Percentiles rank a stretch among this genome's conserved stretches.
These are phyloP conservation scores for Tautogolabrus adspersus DNA, from an alignment of 2,113 vertebrate genomes.

Conservation along the genomic window DNA sequence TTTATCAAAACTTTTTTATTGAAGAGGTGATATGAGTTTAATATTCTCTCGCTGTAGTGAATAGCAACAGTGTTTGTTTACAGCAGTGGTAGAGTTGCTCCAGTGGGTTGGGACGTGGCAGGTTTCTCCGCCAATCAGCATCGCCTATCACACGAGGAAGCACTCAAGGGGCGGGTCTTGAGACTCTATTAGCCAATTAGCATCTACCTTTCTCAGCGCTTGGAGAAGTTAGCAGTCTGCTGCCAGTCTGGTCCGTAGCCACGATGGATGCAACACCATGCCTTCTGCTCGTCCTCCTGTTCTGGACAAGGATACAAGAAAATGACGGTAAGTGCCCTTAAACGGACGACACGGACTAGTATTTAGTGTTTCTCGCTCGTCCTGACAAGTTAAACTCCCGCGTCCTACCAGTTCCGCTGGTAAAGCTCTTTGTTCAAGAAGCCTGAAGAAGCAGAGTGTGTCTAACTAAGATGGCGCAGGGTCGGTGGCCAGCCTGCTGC, in stretches of 20 bases:
- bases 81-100: constrained; percentile 47
- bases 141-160: neutral
- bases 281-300: constrained; percentile 76
- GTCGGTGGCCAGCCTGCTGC: constrained; percentile 77
- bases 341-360: fast-evolving
- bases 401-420: neutral
- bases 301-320: constrained; percentile 74
- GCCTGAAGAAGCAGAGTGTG: constrained; percentile 72
- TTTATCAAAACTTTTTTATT: neutral
- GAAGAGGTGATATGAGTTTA: neutral
- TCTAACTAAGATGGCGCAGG: constrained; percentile 87
- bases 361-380: neutral
- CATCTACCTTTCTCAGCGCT: constrained; percentile 31
- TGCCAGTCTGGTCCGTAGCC: constrained; percentile 77
- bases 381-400: constrained; percentile 15
- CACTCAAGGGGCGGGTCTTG: constrained; percentile 74
- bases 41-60: constrained; percentile 12
- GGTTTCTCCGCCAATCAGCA: constrained; percentile 51
- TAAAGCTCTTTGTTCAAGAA: constrained; percentile 79
- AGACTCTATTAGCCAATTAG: constrained; percentile 68
- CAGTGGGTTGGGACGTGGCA: constrained; percentile 43
- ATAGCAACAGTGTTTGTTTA: constrained; percentile 72
- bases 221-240: constrained; percentile 73
- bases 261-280: constrained; percentile 81
- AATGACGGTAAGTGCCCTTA: constrained; percentile 69